These are phyloP conservation scores for Hydrotaea cyrtoneurina DNA, from an alignment of 2,888 invertebrate genomes.

Conservation along the genomic window DNA sequence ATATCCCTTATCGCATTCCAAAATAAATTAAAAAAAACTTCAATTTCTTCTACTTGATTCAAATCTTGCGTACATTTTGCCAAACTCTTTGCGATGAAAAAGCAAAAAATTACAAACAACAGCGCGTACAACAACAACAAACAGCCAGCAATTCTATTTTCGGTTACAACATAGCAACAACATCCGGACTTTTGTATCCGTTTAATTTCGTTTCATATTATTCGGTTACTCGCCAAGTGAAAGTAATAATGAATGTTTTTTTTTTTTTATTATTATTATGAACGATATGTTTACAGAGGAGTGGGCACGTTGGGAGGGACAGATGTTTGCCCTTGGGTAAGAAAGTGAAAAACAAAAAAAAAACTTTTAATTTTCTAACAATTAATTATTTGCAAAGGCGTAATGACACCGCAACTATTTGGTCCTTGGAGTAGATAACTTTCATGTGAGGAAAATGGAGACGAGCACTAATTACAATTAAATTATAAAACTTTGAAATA, in stretches of 20 bases:
- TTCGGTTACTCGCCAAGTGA: background rate
- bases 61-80: no score
- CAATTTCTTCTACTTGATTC: no score
- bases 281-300: no score
- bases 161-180: constrained; percentile 1
- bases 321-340: background rate
- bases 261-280: no score
- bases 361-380: constrained; percentile 37
- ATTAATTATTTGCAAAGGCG: constrained; percentile 39
- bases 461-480: constrained; percentile 20
- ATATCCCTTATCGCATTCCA: no score
- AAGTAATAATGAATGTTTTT: constrained; percentile 22
- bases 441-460: background rate
- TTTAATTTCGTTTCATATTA: background rate
- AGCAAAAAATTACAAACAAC: background rate
- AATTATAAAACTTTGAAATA: background rate
- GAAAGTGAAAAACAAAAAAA: background rate
- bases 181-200: background rate
- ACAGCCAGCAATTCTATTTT: background rate
- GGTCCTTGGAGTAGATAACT: background rate
- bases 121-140: background rate
- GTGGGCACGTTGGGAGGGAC: background rate
- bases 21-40: no score
- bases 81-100: no score
- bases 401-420: constrained; percentile 34